Evolutionary conservation across 2,888 invertebrate genomes (phyloP), one percentile per base, ranked within the genome.

Genomic region (Nasonia oneida): DNA sequence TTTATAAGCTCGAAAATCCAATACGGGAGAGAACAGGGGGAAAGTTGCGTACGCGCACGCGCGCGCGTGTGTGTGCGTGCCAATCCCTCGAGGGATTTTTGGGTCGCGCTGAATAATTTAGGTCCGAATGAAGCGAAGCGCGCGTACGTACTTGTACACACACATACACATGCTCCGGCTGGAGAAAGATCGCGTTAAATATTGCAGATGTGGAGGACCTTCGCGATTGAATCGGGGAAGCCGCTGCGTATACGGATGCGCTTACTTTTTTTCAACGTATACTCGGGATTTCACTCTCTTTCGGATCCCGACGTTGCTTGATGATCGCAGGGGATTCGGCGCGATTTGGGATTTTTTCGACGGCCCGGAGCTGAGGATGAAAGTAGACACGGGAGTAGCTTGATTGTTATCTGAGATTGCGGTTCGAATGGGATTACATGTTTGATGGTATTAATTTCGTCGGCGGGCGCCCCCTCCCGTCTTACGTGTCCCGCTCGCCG

Each of bases 101-200:
- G 83, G 83, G 77, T 85, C 85, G 85, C 85, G 57, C 74, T 87
- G 87, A 82, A 87, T 87, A 61, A 87, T 87, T 87, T 67, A 85
- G 67, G 23, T 70, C 0, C 10, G 81, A 39, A 73, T 74, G 82
- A 74, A 78, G 78, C 33, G 61, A 12, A 23, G 76, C 47, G 76
- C 23, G 76, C 47, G 76, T 14, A 50, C 23, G 37, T 67, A 67
- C 18, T 57, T 18, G 42, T 71, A 47, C 23, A 53, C 67, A n/a
- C 74, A n/a, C 73, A 39, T 37, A 37, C 4, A 5, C 37, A 29
- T 1, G 37, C 37, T 4, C 53, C 10, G 39, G 39, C 10, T 77
- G 37, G 47, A 18, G 42, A 29, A 77, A 64, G 50, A 39, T 61
- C 79, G 57, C 53, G 75, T 61, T 86, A 77, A 86, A 86, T 86